Conservation (phyloP, 2,888 invertebrate genomes). For the Yponomeuta malinellus region DNA sequence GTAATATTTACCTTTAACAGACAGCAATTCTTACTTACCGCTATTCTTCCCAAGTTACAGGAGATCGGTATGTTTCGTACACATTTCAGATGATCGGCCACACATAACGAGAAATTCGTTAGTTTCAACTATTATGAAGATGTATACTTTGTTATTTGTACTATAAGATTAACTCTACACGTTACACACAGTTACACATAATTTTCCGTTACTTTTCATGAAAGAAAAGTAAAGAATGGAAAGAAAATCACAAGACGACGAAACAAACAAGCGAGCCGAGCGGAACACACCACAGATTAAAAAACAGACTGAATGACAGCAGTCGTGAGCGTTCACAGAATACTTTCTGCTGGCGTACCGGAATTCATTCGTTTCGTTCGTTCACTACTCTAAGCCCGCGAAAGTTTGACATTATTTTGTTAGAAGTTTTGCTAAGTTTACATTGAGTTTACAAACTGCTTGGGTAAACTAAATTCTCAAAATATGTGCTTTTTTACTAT, state of each 20-base stretch:
- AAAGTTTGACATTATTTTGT: constrained; percentile 16
- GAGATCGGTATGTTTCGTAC: constrained; percentile 67
- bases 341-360: neutral
- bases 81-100: constrained; percentile 56
- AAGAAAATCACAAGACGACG: constrained; percentile 52
- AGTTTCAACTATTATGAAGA: constrained; percentile 30
- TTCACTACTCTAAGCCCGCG: neutral
- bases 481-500: too few relatives aligned
- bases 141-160: constrained; percentile 15
- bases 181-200: constrained; percentile 43
- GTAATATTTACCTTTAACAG: neutral
- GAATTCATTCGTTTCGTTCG: too few relatives aligned
- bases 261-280: constrained; percentile 29
- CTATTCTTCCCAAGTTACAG: constrained; percentile 47
- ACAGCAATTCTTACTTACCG: constrained; percentile 44
- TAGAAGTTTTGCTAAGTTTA: too few relatives aligned
- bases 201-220: constrained; percentile 66
- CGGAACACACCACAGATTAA: neutral
- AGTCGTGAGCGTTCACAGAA: neutral
- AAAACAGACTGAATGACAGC: neutral
- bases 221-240: constrained; percentile 45
- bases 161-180: neutral
- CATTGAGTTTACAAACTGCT: too few relatives aligned
- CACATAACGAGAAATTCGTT: constrained; percentile 50
- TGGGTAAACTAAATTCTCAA: too few relatives aligned